Conservation (phyloP, 2,888 invertebrate species). For the Scelioninae gen. 1 region DNA sequence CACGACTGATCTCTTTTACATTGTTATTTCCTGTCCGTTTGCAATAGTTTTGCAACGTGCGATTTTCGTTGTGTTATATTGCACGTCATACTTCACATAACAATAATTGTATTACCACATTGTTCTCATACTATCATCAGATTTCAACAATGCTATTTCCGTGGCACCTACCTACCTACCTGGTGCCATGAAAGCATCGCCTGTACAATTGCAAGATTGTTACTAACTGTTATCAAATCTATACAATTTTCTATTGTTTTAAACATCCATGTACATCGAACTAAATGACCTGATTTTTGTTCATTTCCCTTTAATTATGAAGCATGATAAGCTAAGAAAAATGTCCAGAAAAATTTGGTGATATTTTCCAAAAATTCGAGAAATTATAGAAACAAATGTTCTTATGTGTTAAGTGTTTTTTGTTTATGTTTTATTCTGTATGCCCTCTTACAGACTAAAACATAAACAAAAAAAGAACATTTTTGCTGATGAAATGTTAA, state of each 20-base stretch:
- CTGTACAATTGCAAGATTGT: conserved; percentile 39
- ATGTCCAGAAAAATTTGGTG: too few relatives aligned
- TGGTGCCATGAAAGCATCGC: conserved; percentile 8
- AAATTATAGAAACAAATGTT: too few relatives aligned
- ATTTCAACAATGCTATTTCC: conserved; percentile 31
- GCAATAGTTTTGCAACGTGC: conserved; percentile 28
- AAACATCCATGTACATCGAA: conserved; percentile 1
- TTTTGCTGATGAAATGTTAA: too few relatives aligned
- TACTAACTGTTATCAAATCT: conserved; percentile 20
- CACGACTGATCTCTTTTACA: conserved; percentile 7
- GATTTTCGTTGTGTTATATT: conserved; percentile 26
- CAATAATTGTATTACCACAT: conserved; percentile 53
- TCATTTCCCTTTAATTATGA: background rate
- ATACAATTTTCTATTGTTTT: conserved; percentile 14
- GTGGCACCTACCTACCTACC: conserved; percentile 22
- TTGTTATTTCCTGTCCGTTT: conserved; percentile 24
- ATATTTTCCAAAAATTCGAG: too few relatives aligned
- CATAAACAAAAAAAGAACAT: too few relatives aligned
- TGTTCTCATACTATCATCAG: conserved; percentile 39
- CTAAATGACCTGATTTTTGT: conserved; percentile 18
- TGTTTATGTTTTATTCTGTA: too few relatives aligned
- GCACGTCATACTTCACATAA: conserved; percentile 41
- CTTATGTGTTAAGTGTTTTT: too few relatives aligned
- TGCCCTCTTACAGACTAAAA: too few relatives aligned
- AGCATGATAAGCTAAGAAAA: too few relatives aligned